These are phyloP conservation scores for Argynnis bischoffii DNA, from an alignment of 2,888 invertebrate genomes.

Conservation along the genomic window DNA sequence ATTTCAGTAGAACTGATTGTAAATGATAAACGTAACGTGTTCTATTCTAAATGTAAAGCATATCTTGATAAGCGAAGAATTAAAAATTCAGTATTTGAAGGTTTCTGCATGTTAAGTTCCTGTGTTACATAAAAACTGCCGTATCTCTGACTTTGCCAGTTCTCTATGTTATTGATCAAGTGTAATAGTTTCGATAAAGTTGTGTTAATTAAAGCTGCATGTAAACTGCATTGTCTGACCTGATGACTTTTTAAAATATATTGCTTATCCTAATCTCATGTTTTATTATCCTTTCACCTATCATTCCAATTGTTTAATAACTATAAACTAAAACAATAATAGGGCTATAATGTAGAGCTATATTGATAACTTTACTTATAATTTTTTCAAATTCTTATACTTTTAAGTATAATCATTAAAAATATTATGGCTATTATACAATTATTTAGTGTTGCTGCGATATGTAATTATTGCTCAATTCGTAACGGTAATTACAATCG, in stretches of 20 bases:
- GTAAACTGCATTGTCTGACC: constrained; percentile 53
- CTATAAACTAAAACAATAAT: not conserved
- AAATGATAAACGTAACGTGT: constrained; percentile 53
- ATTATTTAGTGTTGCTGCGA: not conserved
- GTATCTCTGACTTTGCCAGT: constrained; percentile 24
- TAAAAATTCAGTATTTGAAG: constrained; percentile 8
- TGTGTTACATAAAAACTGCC: constrained; percentile 42
- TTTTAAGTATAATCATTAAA: not conserved
- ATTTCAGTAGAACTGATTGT: constrained; percentile 70
- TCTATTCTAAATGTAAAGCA: constrained; percentile 52
- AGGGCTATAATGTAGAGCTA: too few relatives aligned
- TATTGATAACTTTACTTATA: too few relatives aligned
- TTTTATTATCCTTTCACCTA: constrained; percentile 47
- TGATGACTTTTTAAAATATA: constrained; percentile 55
- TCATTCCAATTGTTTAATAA: not conserved
- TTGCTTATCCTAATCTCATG: constrained; percentile 50
- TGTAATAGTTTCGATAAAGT: constrained; percentile 26
- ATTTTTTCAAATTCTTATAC: too few relatives aligned
- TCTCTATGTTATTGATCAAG: constrained; percentile 21
- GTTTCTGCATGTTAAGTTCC: constrained; percentile 36
- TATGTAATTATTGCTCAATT: not conserved
- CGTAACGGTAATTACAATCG: not conserved
- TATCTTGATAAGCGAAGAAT: constrained; percentile 50
- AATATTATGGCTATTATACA: not conserved
- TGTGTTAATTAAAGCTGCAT: constrained; percentile 40